Base-by-base conservation (phyloP, 2,797 vertebrate species). In the Gephyroberyx darwinii region DNA sequence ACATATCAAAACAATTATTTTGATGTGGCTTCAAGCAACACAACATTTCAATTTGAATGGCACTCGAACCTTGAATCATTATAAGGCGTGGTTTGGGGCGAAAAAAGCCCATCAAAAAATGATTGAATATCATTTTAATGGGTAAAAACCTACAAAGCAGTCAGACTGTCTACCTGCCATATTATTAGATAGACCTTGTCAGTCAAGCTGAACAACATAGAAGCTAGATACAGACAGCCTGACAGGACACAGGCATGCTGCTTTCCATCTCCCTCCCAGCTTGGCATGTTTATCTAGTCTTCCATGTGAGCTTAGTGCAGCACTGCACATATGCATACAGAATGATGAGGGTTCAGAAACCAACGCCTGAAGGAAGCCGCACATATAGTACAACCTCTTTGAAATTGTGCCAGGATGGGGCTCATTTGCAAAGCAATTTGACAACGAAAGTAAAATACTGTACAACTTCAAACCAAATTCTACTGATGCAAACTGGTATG, bases 101-200 rank as follows among this genome's bases (percentile, higher is more conserved):
- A 85, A 87, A 85, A 81, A 86, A 83, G 39, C 61, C 82, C 92
- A 91, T 93, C 89, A 93, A 86, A 91, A 64, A 82, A 85, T 89
- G 83, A 91, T 84, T 91, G 90, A 92, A 93, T 91, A 93, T 94
- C 77, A 87, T 91, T 92, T 93, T 93, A 94, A 93, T 94, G 88
- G 90, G 84, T 85, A 84, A 86, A 90, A 88, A 83, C 83, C 84
- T 84, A 86, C 72, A 65, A 85, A 91, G 88, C 90, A 87, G 90
- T 84, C 80, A 65, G 85, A 76, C 83, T 86, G 82, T 84, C 86
- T 88, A 89, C 85, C 92, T 93, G 92, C 85, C 94, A 94, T 90
- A 88, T 90, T 87, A 81, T 88, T 86, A 88, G 90, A 91, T 85
- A 84, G 87, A 86, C 75, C 82, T 69, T 86, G 91, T 92, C 93